Percentiles rank a stretch among this genome's conserved stretches.
Conservation (phyloP, 2,797 vertebrate species). For the Apogon talboti region DNA sequence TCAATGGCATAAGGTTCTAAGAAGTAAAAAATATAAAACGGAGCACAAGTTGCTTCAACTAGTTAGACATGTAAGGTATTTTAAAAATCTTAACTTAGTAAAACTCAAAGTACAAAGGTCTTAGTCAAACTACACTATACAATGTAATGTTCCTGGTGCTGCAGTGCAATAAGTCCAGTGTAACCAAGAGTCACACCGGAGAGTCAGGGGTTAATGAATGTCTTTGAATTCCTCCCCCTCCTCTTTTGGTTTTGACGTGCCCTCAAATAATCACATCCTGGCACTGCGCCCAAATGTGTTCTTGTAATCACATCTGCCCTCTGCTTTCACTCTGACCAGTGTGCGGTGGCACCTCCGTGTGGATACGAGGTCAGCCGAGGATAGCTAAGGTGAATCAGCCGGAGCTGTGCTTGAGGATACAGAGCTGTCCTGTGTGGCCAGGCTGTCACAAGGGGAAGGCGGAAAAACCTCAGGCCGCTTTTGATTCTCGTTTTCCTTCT, state of each 20-base stretch:
- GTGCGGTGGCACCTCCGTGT: conserved; percentile 65
- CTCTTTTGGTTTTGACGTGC: conserved; percentile 48
- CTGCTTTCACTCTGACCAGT: conserved; percentile 48
- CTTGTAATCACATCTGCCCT: conserved; percentile 58
- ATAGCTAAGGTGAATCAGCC: conserved; percentile 60
- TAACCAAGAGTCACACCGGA: conserved; percentile 25
- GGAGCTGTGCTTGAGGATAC: conserved; percentile 65
- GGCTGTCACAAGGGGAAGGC: conserved; percentile 46
- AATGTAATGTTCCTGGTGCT: conserved; percentile 21
- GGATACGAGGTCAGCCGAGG: conserved; percentile 49
- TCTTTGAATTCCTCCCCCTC: conserved; percentile 50
- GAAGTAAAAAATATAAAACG: conserved; percentile 38
- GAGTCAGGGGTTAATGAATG: conserved; percentile 42
- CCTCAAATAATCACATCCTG: conserved; percentile 42
- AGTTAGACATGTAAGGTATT: conserved; percentile 29
- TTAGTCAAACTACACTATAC: conserved; percentile 16
- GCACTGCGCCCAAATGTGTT: conserved; percentile 46
- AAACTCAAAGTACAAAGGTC: conserved; percentile 46
- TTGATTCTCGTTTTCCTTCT: conserved; percentile 29
- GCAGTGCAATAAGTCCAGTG: conserved; percentile 53
- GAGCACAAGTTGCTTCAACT: conserved; percentile 33
- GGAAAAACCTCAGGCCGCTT: conserved; percentile 31
- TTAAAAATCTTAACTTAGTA: conserved; percentile 36
- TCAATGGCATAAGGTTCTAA: conserved; percentile 10
- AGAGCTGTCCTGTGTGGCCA: conserved; percentile 80